A percentile compares a stretch with the other conserved stretches of the same genome.
Conservation (phyloP, 2,113 vertebrate species). For the Irena cyanogastra region DNA sequence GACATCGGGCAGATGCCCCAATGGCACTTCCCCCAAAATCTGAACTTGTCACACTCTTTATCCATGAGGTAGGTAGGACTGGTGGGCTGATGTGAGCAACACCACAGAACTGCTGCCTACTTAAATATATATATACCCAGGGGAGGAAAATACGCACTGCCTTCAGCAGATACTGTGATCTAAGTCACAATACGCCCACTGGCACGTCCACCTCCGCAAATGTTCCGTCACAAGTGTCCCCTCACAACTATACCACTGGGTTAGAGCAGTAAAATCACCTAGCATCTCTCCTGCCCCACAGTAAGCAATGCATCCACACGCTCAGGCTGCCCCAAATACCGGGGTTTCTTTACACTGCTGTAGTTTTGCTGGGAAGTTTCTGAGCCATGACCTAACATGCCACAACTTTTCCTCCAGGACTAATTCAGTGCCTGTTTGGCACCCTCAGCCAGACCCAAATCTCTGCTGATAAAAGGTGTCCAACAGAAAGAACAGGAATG, state of each 20-base stretch:
- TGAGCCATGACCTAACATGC: background rate
- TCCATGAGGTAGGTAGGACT: background rate
- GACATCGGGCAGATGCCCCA: rapidly evolving
- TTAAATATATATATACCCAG: background rate
- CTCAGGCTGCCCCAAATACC: background rate
- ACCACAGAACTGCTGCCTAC: background rate
- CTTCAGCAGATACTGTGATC: conserved; percentile 15
- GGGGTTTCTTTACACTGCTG: rapidly evolving
- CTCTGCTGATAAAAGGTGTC: background rate
- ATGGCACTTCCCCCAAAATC: background rate
- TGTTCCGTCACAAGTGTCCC: background rate
- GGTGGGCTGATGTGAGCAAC: background rate
- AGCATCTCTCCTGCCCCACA: background rate
- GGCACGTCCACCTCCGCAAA: background rate
- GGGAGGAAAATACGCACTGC: background rate
- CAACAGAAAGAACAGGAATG: background rate
- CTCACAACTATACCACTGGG: rapidly evolving
- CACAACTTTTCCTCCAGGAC: background rate
- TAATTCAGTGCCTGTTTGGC: background rate
- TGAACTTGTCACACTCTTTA: background rate
- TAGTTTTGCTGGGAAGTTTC: background rate
- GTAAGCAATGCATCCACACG: rapidly evolving
- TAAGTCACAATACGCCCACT: background rate
- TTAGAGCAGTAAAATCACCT: background rate
- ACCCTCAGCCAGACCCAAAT: background rate